Conservation (phyloP, 2,113 vertebrate genomes). For the Chrysemys picta region DNA sequence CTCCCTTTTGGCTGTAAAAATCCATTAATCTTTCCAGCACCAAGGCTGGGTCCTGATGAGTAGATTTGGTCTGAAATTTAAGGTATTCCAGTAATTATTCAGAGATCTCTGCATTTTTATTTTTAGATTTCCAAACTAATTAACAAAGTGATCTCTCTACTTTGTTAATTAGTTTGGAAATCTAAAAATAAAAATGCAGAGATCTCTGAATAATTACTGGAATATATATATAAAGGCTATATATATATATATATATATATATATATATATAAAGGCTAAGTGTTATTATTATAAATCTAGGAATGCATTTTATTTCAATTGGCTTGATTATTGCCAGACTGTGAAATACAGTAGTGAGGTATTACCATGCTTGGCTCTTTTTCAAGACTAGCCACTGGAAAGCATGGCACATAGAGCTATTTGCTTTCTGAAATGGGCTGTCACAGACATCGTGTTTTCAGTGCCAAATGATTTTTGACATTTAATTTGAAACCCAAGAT, state of each 20-base stretch:
- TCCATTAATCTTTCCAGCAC: neutral
- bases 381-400: conserved; percentile 36
- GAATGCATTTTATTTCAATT: neutral
- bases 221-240: no score
- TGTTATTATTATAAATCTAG: neutral
- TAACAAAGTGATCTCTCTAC: no score
- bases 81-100: neutral
- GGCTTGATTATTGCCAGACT: conserved; percentile 10
- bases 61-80: neutral
- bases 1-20: neutral
- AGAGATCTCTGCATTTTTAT: conserved; percentile 7
- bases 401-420: conserved; percentile 6
- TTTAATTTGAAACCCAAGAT: conserved; percentile 57
- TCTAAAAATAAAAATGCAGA: neutral
- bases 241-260: no score
- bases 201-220: neutral
- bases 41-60: neutral
- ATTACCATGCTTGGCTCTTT: neutral
- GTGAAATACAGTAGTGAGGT: conserved; percentile 2
- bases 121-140: neutral
- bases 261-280: neutral
- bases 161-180: conserved; percentile 1
- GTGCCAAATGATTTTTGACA: conserved; percentile 51
- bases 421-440: conserved; percentile 41
- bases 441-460: conserved; percentile 45